Conservation (phyloP, 2,113 vertebrate species). For the Oreochromis aureus region DNA sequence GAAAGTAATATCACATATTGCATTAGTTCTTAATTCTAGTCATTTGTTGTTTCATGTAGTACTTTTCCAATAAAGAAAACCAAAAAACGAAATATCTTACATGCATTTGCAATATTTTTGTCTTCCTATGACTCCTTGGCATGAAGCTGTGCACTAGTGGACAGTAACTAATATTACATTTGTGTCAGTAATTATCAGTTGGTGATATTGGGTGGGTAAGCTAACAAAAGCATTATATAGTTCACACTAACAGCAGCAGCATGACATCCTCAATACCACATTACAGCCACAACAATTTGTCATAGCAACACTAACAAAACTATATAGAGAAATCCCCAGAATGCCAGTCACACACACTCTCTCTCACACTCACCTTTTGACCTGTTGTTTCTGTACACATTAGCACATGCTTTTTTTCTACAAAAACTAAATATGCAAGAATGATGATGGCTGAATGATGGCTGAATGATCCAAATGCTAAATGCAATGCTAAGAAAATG, state of each 20-base stretch:
- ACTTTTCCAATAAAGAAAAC: background rate
- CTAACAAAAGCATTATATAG: no score
- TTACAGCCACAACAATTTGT: background rate
- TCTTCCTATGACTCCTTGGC: background rate
- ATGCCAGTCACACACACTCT: background rate
- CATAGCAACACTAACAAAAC: background rate
- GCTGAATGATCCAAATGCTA: background rate
- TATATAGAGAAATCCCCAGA: background rate
- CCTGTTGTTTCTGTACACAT: background rate
- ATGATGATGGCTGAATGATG: background rate
- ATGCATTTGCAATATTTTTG: background rate
- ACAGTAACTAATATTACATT: no score
- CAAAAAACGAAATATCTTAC: background rate
- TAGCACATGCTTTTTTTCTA: background rate
- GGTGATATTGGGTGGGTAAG: no score
- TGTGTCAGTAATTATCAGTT: no score
- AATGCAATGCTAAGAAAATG: background rate
- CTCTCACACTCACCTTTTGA: background rate
- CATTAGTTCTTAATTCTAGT: background rate
- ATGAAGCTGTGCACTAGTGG: background rate
- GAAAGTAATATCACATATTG: background rate
- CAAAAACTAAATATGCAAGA: background rate
- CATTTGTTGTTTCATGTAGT: background rate
- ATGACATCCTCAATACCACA: background rate
- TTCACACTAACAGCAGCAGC: background rate